Conservation (phyloP, 2,888 invertebrate genomes). For the Leptopilina drosophilae region DNA sequence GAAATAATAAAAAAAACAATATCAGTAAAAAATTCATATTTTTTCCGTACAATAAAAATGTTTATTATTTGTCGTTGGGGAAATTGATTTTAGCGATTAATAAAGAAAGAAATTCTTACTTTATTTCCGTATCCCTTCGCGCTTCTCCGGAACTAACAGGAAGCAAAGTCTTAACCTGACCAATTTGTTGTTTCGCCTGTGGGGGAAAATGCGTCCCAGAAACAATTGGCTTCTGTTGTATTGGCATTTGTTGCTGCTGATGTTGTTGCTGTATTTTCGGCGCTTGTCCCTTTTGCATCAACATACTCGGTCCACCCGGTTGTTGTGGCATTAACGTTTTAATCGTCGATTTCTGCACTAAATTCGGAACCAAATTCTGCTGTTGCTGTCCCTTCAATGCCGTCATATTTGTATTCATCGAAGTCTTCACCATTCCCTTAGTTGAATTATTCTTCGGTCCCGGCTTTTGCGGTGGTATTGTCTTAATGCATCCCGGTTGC, state of each 20-base stretch:
- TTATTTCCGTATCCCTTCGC: slow-evolving; percentile 66
- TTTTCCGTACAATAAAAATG: no score
- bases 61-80: no score
- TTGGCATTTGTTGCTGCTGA: slow-evolving; percentile 60
- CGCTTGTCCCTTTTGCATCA: slow-evolving; percentile 65
- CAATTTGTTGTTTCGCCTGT: slow-evolving; percentile 62
- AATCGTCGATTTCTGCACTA: slow-evolving; percentile 56
- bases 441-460: slow-evolving; percentile 77
- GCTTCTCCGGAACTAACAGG: slow-evolving; percentile 62
- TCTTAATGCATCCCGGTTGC: slow-evolving; percentile 73
- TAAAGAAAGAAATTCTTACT: slow-evolving; percentile 59
- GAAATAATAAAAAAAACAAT: no score
- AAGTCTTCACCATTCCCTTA: slow-evolving; percentile 77
- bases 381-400: slow-evolving; percentile 59
- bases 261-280: slow-evolving; percentile 63
- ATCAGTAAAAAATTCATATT: no score
- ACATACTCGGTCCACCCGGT: slow-evolving; percentile 55
- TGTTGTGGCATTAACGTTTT: slow-evolving; percentile 62
- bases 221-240: slow-evolving; percentile 69
- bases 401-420: slow-evolving; percentile 68
- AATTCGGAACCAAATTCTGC: slow-evolving; percentile 43
- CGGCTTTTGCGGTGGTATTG: slow-evolving; percentile 71
- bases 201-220: slow-evolving; percentile 61
- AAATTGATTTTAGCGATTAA: no score
- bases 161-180: slow-evolving; percentile 69